These are phyloP conservation scores for Psylliodes chrysocephalus DNA, from an alignment of 2,888 invertebrate species.

Conservation along the genomic window DNA sequence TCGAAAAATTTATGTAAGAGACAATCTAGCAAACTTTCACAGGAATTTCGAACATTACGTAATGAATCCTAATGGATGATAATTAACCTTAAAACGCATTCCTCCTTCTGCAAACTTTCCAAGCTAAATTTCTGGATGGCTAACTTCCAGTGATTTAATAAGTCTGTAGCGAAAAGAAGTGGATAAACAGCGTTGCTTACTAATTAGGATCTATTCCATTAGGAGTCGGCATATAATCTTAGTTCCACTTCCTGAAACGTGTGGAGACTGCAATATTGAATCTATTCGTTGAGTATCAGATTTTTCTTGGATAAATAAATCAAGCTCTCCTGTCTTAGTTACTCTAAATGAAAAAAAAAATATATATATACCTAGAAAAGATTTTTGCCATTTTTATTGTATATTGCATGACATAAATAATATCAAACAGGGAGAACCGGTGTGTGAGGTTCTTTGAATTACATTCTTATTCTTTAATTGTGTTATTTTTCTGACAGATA, in stretches of 20 bases:
- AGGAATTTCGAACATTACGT: constrained; percentile 6
- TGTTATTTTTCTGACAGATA: no score
- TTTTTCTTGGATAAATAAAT: no score
- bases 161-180: constrained; percentile 20
- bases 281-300: background rate
- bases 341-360: no score
- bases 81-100: constrained; percentile 29
- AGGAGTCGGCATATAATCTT: constrained; percentile 15
- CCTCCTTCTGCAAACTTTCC: constrained; percentile 19
- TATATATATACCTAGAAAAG: no score
- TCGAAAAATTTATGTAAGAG: background rate
- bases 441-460: no score
- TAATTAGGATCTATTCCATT: constrained; percentile 25
- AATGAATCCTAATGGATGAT: constrained; percentile 21
- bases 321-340: no score
- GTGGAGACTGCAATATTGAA: background rate
- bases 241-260: constrained; percentile 4
- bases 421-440: no score
- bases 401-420: no score
- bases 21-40: background rate
- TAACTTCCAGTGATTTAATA: constrained; percentile 31
- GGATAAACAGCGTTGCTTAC: constrained; percentile 26
- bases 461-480: no score
- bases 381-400: no score
- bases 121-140: constrained; percentile 17